Conservation (phyloP, 2,113 vertebrate species). For the Tenebrosternarchus preto region DNA sequence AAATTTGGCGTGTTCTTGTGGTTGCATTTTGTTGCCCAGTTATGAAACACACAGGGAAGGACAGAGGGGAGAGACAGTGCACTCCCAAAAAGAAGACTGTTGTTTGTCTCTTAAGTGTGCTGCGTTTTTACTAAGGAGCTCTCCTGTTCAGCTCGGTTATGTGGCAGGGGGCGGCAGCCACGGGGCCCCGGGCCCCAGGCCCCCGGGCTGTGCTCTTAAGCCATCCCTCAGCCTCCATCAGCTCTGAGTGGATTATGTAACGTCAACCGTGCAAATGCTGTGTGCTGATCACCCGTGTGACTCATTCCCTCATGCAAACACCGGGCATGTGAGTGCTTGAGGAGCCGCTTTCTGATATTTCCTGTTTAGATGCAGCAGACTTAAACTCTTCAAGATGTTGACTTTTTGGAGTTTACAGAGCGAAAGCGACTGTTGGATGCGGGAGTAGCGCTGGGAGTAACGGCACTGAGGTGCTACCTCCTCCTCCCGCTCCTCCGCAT, state of each 20-base stretch:
- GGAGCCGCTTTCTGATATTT: constrained; percentile 49
- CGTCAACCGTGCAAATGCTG: constrained; percentile 37
- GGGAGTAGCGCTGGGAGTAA: constrained; percentile 3
- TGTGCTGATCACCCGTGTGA: constrained; percentile 23
- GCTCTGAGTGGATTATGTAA: constrained; percentile 50
- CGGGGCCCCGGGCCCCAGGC: neutral
- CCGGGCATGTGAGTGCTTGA: constrained; percentile 30
- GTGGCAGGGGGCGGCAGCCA: neutral
- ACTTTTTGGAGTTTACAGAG: constrained; percentile 33
- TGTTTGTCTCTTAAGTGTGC: constrained; percentile 33
- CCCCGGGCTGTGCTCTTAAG: constrained; percentile 2
- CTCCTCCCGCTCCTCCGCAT: constrained; percentile 15
- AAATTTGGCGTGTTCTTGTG: constrained; percentile 39
- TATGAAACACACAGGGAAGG: constrained; percentile 48
- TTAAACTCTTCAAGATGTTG: constrained; percentile 54
- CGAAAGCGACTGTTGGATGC: neutral
- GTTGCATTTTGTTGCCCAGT: constrained; percentile 36
- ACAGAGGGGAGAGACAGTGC: constrained; percentile 10
- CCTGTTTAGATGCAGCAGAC: constrained; percentile 48
- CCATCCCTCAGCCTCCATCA: neutral
- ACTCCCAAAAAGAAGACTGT: constrained; percentile 39
- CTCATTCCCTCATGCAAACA: constrained; percentile 39
- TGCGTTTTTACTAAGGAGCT: constrained; percentile 7
- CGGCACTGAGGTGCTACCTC: neutral
- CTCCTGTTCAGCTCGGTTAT: constrained; percentile 40